These are phyloP conservation scores for Caenorhabditis sp. DNA, from an alignment of 2,888 invertebrate species.

Conservation along the genomic window DNA sequence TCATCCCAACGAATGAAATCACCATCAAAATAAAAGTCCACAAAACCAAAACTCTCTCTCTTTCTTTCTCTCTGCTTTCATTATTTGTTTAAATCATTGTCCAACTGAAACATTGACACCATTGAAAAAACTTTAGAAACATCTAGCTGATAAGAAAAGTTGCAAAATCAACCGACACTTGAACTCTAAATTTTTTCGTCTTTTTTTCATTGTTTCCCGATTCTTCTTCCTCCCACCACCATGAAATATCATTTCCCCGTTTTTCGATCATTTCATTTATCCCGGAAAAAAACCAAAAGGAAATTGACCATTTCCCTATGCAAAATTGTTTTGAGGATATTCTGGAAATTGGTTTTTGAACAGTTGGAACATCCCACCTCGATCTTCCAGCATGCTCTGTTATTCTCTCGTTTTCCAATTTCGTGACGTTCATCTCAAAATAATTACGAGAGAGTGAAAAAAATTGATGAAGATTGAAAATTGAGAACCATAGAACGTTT, in stretches of 20 bases:
- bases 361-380: slow-evolving; percentile 27
- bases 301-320: not conserved
- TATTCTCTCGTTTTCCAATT: slow-evolving; percentile 12
- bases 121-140: slow-evolving; percentile 4
- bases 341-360: slow-evolving; percentile 27
- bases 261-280: not conserved
- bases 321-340: not conserved
- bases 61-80: not conserved
- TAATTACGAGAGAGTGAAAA: slow-evolving; percentile 24
- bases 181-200: slow-evolving; percentile 17
- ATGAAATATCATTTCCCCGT: not conserved
- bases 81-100: slow-evolving; percentile 16
- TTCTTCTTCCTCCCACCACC: not conserved
- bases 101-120: slow-evolving; percentile 17
- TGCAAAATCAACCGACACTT: slow-evolving; percentile 13
- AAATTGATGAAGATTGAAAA: slow-evolving; percentile 12
- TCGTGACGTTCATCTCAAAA: slow-evolving; percentile 16
- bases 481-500: slow-evolving; percentile 2
- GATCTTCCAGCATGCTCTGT: not conserved
- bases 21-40: not conserved
- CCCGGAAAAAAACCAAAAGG: not conserved
- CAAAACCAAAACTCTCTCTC: not conserved
- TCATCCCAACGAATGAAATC: not conserved
- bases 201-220: not conserved
- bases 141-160: slow-evolving; percentile 22